Percentiles rank a stretch among this genome's conserved stretches.
Conservation (phyloP, 2,797 vertebrate species). For the Pempheris klunzingeri region DNA sequence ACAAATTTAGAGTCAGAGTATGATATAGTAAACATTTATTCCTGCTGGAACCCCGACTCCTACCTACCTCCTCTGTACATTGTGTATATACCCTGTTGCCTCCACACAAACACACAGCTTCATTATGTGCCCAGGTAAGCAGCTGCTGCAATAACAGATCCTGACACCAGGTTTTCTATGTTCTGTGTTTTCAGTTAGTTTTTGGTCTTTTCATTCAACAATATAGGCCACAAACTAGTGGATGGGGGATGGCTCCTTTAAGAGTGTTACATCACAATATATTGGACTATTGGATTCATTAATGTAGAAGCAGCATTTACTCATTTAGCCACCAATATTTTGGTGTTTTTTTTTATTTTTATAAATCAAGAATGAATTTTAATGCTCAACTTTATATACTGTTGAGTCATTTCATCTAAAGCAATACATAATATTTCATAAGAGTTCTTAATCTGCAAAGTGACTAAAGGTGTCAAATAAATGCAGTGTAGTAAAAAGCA, state of each 20-base stretch:
- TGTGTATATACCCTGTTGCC: background rate
- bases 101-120: background rate
- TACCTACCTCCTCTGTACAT: background rate
- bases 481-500: background rate
- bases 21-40: conserved; percentile 4
- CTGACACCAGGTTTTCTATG: background rate
- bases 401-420: background rate
- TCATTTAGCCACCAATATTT: too few species aligned
- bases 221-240: background rate
- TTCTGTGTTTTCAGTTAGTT: background rate
- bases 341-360: too few species aligned
- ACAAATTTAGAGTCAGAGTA: background rate
- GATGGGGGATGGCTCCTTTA: background rate
- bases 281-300: background rate
- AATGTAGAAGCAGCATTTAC: background rate
- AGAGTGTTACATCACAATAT: background rate
- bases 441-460: background rate
- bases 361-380: too few species aligned
- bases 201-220: background rate
- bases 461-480: background rate
- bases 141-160: background rate
- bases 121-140: background rate
- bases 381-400: background rate
- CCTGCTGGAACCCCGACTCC: background rate
- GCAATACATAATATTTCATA: background rate